Evolutionary conservation across 2,113 vertebrate species (phyloP), one percentile per base, ranked within the genome.

Genomic region (Neodon shergylaensis): DNA sequence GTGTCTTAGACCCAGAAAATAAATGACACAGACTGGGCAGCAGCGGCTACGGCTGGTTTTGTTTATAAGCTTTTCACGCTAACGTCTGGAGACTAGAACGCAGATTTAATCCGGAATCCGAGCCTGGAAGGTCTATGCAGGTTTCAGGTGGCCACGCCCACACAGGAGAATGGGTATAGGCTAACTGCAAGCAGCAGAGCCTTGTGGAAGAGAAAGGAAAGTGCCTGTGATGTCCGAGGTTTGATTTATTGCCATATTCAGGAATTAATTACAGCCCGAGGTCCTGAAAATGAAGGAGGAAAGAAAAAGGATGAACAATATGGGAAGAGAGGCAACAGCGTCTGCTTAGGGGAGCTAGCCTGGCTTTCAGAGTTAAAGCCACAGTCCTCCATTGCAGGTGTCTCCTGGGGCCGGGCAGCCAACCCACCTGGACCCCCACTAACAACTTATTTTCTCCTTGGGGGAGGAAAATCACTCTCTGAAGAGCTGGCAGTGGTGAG

Each of bases 181-280:
- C 10, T 17, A 54, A 87, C 11, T 1, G 92, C 88, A 24, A 92
- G 81, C 90, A 77, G 86, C 85, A 85, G 74, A 88, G 63, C 78
- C 89, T 7, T 31, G 90, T 54, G 72, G 88, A 94, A 97, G 24
- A 28, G 21, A 39, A 33, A 78, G 79, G 13, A 44, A 31, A 42
- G 31, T 54, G 74, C 81, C 96, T 81, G 95, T 81, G 74, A 94
- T 94, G 44, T 11, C 17, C 91, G 13, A 94, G 96, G 93, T 97
- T 70, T 52, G 96, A 97, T 97, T 97, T 97, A 98, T 97, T 97
- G 96, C 96, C 97, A 95, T 95, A 86, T 90, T 97, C 95, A 94
- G 95, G 96, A 97, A 96, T 96, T 96, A 98, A 98, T 97, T 96
- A 93, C 65, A 9, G 4, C 97, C 89, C 0, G 52, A 95, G 97